phyloP scores from a whole-genome alignment of 2,113 vertebrate genomes.

The Pseudorasbora parva region DNA sequence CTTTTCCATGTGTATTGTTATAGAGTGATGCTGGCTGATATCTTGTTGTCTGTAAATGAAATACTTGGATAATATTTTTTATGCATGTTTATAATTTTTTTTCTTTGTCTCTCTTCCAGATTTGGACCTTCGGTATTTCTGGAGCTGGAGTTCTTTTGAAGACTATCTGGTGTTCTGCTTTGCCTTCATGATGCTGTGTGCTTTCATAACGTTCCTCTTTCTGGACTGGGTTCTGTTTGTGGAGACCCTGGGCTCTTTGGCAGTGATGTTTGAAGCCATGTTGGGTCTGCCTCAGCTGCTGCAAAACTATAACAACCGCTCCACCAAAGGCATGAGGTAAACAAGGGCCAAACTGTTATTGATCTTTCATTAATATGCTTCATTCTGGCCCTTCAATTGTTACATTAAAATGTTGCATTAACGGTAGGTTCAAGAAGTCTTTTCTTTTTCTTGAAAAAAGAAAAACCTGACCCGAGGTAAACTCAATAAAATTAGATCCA shows the following conservation, averaged over 20 bases:
- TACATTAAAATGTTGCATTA: neutral
- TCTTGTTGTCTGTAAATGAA: neutral
- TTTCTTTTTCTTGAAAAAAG: too few relatives aligned
- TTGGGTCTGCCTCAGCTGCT: slow-evolving; percentile 82
- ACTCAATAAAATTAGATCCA: too few relatives aligned
- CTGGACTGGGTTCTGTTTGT: slow-evolving; percentile 76
- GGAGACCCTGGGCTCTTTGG: slow-evolving; percentile 77
- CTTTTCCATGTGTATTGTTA: neutral
- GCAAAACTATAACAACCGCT: slow-evolving; percentile 78
- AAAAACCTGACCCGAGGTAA: too few relatives aligned
- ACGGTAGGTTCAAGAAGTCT: too few relatives aligned
- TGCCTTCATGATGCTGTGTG: slow-evolving; percentile 71
- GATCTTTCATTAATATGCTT: neutral
- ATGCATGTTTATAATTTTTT: neutral
- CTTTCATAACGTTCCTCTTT: slow-evolving; percentile 75
- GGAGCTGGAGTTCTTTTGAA: slow-evolving; percentile 80
- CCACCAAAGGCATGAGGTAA: slow-evolving; percentile 84
- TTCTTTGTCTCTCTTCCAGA: slow-evolving; percentile 63
- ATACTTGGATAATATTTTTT: neutral
- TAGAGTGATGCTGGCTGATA: neutral
- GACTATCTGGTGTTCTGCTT: slow-evolving; percentile 83
- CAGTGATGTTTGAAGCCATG: slow-evolving; percentile 80
- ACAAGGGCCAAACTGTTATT: neutral
- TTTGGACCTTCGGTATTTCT: slow-evolving; percentile 76
- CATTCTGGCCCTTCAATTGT: neutral